These are phyloP conservation scores for Pseudocheirus occidentalis DNA, from an alignment of 2,797 vertebrate species.

Conservation along the genomic window DNA sequence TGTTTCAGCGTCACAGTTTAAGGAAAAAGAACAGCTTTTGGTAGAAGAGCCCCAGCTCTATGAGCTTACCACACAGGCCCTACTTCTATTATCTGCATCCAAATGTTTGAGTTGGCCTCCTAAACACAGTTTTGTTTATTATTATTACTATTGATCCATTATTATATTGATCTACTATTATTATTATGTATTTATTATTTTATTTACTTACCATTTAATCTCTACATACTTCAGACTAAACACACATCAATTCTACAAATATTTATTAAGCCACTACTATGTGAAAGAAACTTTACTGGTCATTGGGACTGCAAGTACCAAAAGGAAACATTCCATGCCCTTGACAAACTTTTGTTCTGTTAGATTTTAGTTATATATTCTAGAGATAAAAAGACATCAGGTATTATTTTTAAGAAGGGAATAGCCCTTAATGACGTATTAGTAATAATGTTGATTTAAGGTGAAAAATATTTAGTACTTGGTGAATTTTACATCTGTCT, in stretches of 20 bases:
- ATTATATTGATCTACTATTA: too few relatives aligned
- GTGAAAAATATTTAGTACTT: slow-evolving; percentile 12
- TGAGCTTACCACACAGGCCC: background rate
- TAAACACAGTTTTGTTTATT: background rate
- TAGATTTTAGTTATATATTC: background rate
- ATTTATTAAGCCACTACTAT: background rate
- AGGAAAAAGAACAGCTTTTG: background rate
- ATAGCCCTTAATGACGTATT: background rate
- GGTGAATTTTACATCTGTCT: slow-evolving; percentile 38
- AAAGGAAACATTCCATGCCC: background rate
- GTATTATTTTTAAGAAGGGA: background rate
- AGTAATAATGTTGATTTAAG: background rate
- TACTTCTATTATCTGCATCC: background rate
- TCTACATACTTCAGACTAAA: too few relatives aligned
- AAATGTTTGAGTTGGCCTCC: slow-evolving; percentile 1
- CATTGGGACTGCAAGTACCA: background rate
- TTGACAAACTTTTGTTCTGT: background rate
- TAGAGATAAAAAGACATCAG: background rate
- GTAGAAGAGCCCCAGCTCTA: background rate
- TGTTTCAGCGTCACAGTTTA: slow-evolving; percentile 8
- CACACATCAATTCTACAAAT: background rate
- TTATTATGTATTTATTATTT: too few relatives aligned
- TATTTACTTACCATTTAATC: too few relatives aligned
- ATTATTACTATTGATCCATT: too few relatives aligned
- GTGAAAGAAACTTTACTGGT: background rate